Evolutionary conservation across 2,797 vertebrate species (phyloP), one percentile per base, ranked within the genome.

Genomic region (Bovichtus diacanthus): DNA sequence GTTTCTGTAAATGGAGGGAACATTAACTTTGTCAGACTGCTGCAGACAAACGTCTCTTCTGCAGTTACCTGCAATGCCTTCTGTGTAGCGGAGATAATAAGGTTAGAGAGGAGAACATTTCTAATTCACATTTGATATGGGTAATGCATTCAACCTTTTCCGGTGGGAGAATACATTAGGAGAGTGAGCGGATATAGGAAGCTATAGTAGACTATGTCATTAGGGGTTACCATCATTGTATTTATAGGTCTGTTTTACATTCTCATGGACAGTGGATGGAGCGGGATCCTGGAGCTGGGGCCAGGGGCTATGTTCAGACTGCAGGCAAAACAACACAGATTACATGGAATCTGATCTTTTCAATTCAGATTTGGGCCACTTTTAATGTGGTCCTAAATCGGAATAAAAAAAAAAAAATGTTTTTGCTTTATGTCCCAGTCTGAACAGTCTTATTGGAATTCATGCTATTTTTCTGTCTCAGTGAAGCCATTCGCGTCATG

Each of bases 131-230:
- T 90, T 75, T 79, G 56, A 88, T 86, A 64, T 25, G 64, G 74
- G 88, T 90, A 88, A 90, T 90, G 88, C 82, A 72, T 83, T 84
- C 38, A 44, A 79, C 36, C 54, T 83, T 75, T 82, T 84, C 82
- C 70, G 18, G 56, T 46, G 63, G 84, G 78, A 66, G 81, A 70
- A 43, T 70, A 56, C 88, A 89, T 91, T 84, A 88, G 79, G 55
- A 72, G 63, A 62, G 73, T 34, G 63, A 82, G 60, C 16, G 41
- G 74, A 76, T 78, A 43, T 70, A 70, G 74, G 80, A 85, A 65
- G 76, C 83, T 56, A 53, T 47, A 70, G 60, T 70, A 29, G 66
- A 73, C 60, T 31, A 1, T 74, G 58, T 79, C 76, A 80, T 88
- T 84, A 87, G 77, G 72, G 64, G 60, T 87, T 85, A 16, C 76